phyloP scores from a whole-genome alignment of 2,797 vertebrate genomes.

The Fistularia tabacaria region DNA sequence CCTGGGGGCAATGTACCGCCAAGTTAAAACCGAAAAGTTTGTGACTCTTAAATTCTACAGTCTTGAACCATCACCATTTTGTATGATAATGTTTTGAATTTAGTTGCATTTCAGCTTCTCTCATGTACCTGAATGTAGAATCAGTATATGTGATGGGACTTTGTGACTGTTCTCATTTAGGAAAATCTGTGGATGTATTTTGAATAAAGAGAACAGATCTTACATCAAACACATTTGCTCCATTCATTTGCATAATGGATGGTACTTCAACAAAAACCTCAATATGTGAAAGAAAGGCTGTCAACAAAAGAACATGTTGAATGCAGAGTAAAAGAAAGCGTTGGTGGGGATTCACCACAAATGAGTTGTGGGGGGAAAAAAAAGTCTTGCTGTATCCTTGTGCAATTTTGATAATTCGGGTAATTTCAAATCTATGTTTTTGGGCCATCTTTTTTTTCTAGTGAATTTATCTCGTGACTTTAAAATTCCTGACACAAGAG shows the following conservation, averaged over 20 bases:
- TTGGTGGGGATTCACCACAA: neutral
- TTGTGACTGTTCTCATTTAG: conserved; percentile 14
- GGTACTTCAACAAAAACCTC: neutral
- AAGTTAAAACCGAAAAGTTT: too few relatives aligned
- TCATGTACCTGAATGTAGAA: too few relatives aligned
- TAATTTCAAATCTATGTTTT: too few relatives aligned
- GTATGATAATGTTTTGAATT: neutral
- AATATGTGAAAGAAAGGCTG: conserved; percentile 2
- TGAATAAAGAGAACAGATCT: conserved; percentile 2
- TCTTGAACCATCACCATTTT: conserved; percentile 2
- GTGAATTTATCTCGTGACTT: too few relatives aligned
- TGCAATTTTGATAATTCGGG: too few relatives aligned
- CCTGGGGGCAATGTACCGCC: too few relatives aligned
- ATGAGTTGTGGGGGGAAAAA: neutral
- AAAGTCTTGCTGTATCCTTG: too few relatives aligned
- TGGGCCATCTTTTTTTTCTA: too few relatives aligned
- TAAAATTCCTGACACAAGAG: too few relatives aligned
- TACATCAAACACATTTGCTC: conserved; percentile 17
- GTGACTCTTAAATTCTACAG: too few relatives aligned
- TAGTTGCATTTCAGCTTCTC: conserved; percentile 8
- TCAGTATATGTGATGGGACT: conserved; percentile 7
- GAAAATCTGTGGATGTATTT: conserved; percentile 18
- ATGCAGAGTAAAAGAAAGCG: neutral
- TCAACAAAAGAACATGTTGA: conserved; percentile 4
- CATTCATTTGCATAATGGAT: conserved; percentile 29